Percentiles rank a stretch among this genome's conserved stretches.
Conservation (phyloP, 2,113 vertebrate genomes). For the Grammomys dolichurus region DNA sequence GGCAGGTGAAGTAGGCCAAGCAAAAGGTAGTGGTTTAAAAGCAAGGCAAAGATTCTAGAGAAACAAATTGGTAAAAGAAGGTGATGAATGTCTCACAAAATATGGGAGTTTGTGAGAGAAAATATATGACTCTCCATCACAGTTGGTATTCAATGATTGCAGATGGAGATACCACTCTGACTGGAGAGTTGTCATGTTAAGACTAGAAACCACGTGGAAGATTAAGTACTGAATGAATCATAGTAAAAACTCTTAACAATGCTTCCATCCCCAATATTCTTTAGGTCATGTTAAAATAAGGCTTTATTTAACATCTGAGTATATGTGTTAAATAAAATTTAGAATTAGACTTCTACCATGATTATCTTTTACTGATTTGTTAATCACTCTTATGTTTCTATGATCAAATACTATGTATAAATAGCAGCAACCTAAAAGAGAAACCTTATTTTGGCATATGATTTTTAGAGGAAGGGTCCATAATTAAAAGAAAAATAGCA, state of each 20-base stretch:
- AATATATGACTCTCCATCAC: background rate
- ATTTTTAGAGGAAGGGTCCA: background rate
- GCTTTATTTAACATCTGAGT: slow-evolving; percentile 11
- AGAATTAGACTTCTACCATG: background rate
- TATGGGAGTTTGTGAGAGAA: background rate
- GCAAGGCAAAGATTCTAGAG: slow-evolving; percentile 2
- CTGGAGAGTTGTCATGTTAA: background rate
- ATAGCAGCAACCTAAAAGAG: background rate
- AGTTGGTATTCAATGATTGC: background rate
- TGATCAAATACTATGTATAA: background rate
- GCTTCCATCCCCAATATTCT: background rate
- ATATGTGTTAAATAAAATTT: background rate
- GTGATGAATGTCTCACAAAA: background rate
- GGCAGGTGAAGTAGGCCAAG: background rate
- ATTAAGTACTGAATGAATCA: background rate
- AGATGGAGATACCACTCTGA: background rate
- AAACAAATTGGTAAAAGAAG: slow-evolving; percentile 54
- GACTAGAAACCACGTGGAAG: background rate
- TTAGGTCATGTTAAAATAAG: slow-evolving; percentile 27
- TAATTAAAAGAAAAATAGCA: background rate
- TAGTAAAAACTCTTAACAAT: background rate
- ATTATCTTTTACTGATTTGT: background rate
- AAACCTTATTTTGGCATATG: background rate
- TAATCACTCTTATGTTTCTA: background rate
- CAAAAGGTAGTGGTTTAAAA: slow-evolving; percentile 20